Evolutionary conservation across 2,888 invertebrate genomes (phyloP).

Genomic region (Lasioglossum lativentre): DNA sequence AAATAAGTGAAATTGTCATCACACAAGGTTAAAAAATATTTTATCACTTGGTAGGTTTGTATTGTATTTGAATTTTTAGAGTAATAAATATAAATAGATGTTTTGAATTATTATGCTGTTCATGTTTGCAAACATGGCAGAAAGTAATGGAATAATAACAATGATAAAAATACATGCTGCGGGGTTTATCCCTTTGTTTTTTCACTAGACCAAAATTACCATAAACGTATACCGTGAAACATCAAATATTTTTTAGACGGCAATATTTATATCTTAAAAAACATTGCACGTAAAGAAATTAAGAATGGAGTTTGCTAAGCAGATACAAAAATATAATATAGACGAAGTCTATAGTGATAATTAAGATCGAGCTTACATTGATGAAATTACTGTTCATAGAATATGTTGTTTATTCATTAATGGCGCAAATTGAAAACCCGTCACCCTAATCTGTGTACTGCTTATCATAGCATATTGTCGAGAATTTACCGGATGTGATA

Average conservation of each 20-base stretch:
- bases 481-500: neutral
- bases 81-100: neutral
- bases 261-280: neutral
- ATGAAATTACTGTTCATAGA: neutral
- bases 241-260: neutral
- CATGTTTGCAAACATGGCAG: neutral
- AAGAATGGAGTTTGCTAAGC: neutral
- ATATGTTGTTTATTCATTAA: neutral
- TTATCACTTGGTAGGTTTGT: neutral
- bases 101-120: neutral
- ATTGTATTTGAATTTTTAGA: neutral
- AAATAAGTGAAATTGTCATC: neutral
- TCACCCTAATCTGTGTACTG: neutral
- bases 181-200: neutral
- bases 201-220: neutral
- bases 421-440: slow-evolving; percentile 11
- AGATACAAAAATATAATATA: neutral
- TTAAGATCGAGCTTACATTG: neutral
- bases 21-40: neutral
- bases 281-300: neutral
- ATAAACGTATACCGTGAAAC: neutral
- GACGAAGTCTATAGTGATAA: neutral
- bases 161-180: neutral
- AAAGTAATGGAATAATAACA: neutral
- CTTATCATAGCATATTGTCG: neutral